These are phyloP conservation scores for Galaxea fascicularis DNA, from an alignment of 92 coral and sea anemone species.

Conservation along the genomic window DNA sequence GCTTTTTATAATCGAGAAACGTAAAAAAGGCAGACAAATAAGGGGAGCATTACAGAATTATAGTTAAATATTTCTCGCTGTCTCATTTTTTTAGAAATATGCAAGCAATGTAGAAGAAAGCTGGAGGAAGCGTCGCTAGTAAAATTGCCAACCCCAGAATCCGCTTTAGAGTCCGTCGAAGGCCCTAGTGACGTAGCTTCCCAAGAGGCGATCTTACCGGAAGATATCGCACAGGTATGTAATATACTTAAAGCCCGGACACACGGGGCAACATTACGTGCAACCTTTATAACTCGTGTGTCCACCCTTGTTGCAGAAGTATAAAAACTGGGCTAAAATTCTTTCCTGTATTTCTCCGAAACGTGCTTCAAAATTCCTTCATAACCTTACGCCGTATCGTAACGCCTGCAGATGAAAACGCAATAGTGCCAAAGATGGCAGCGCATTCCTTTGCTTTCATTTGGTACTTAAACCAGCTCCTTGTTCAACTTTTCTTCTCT, in stretches of 20 bases:
- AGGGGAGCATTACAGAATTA: background rate
- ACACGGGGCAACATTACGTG: too few relatives aligned
- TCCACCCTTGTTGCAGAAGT: too few relatives aligned
- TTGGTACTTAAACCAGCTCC: too few relatives aligned
- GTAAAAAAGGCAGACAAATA: background rate
- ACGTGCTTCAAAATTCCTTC: too few relatives aligned
- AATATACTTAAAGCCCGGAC: background rate
- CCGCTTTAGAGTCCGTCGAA: background rate
- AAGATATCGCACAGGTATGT: slow-evolving; percentile 8
- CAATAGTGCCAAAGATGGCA: too few relatives aligned
- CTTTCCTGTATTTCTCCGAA: too few relatives aligned
- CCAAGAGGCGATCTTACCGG: background rate
- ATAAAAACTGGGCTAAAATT: too few relatives aligned
- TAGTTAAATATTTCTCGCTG: slow-evolving; percentile 3
- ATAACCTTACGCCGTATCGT: too few relatives aligned
- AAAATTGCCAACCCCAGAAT: slow-evolving; percentile 7
- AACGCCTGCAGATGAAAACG: too few relatives aligned
- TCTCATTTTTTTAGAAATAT: slow-evolving; percentile 14
- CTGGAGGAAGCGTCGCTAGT: background rate
- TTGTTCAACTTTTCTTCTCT: too few relatives aligned
- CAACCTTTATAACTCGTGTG: too few relatives aligned
- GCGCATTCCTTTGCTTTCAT: too few relatives aligned
- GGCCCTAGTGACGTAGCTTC: background rate
- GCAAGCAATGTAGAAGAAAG: slow-evolving; percentile 31
- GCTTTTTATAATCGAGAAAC: background rate